Conservation (phyloP, 2,113 vertebrate genomes). For the Synodontis membranacea region DNA sequence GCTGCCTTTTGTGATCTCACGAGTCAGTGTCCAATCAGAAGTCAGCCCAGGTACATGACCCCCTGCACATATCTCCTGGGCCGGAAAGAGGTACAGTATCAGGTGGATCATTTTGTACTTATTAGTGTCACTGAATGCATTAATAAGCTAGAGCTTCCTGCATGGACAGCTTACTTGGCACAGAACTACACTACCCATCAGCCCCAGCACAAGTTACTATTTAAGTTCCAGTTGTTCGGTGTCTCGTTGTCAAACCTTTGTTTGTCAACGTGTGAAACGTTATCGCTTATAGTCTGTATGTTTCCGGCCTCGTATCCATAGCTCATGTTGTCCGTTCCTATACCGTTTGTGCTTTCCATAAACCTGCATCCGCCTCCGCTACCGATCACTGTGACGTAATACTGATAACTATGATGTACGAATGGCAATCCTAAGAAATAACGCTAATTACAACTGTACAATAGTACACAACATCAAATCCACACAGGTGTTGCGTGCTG, state of each 20-base stretch:
- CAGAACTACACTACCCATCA: neutral
- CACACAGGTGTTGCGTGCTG: too few relatives aligned
- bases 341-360: too few relatives aligned
- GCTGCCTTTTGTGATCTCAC: constrained; percentile 55
- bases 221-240: neutral
- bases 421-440: too few relatives aligned
- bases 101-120: neutral
- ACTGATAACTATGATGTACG: neutral
- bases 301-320: neutral
- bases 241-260: neutral
- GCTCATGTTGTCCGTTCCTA: neutral
- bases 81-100: constrained; percentile 32
- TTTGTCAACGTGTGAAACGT: neutral
- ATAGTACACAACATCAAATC: neutral
- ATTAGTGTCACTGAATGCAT: neutral
- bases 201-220: neutral
- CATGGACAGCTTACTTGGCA: neutral
- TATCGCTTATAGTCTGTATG: neutral
- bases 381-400: too few relatives aligned
- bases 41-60: constrained; percentile 67
- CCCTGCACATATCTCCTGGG: constrained; percentile 55
- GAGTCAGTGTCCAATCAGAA: constrained; percentile 58
- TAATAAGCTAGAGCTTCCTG: neutral
- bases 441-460: neutral
- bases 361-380: neutral